phyloP scores from a whole-genome alignment of 2,797 vertebrate genomes.

The Iguana delicatissima region DNA sequence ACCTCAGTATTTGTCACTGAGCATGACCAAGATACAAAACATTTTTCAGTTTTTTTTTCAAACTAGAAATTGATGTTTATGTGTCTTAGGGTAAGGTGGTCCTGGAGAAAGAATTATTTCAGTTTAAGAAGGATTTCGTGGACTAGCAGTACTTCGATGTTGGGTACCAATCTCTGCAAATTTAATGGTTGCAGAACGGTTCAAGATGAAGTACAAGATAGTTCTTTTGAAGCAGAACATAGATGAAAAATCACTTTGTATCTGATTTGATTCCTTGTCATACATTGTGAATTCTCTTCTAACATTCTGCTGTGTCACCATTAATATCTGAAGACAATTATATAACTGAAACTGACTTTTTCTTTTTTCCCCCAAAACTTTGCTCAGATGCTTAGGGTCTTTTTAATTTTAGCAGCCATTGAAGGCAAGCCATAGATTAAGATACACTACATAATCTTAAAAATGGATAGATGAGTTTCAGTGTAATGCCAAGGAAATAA shows the following conservation, averaged over 20 bases:
- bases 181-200: conserved; percentile 49
- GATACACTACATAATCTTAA: not conserved
- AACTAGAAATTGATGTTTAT: not conserved
- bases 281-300: not conserved
- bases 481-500: conserved; percentile 11
- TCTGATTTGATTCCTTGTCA: conserved; percentile 46
- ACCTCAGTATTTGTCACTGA: not conserved
- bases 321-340: not conserved
- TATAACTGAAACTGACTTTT: not conserved
- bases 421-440: not conserved
- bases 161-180: not conserved
- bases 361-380: not conserved
- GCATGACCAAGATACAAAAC: not conserved
- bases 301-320: conserved; percentile 6
- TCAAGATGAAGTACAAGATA: conserved; percentile 44
- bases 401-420: not conserved
- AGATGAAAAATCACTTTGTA: conserved; percentile 44
- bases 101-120: not conserved
- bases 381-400: fast-evolving
- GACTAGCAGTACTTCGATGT: not conserved
- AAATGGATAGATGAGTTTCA: conserved; percentile 32
- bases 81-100: not conserved
- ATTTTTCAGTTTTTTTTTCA: not conserved
- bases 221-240: conserved; percentile 52
- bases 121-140: not conserved